Evolutionary conservation across 2,888 invertebrate species (phyloP).

Genomic region (Melinaea marsaeus): DNA sequence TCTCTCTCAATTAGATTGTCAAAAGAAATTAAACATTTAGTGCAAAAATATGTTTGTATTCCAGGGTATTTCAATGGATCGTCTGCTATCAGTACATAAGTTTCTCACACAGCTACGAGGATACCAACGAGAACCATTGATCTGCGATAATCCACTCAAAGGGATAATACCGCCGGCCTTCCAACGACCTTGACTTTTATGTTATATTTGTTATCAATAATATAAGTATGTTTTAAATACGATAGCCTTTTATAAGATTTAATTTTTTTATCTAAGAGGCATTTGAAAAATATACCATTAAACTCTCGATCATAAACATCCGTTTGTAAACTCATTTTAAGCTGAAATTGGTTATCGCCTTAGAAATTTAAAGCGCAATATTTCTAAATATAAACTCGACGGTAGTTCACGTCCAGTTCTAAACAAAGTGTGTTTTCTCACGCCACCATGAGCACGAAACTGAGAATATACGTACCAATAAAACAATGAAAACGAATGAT

Average conservation of each 20-base stretch:
- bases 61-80: conserved; percentile 54
- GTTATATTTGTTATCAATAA: background rate
- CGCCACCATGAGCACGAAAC: conserved; percentile 51
- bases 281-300: conserved; percentile 5
- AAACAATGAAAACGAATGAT: conserved; percentile 24
- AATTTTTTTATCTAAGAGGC: background rate
- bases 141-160: conserved; percentile 48
- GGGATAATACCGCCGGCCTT: conserved; percentile 32
- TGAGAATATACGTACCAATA: conserved; percentile 30
- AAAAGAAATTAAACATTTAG: too few species aligned
- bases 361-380: conserved; percentile 37
- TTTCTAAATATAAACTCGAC: conserved; percentile 54
- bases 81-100: conserved; percentile 50
- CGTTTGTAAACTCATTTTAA: conserved; percentile 1
- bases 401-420: conserved; percentile 44
- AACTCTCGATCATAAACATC: background rate
- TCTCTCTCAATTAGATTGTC: too few species aligned
- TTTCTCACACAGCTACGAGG: conserved; percentile 50
- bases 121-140: conserved; percentile 50
- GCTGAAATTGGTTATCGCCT: background rate
- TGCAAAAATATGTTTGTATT: conserved; percentile 21
- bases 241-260: background rate
- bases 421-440: conserved; percentile 62
- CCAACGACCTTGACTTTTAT: conserved; percentile 11
- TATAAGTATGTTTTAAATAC: background rate